Evolutionary conservation across 1,140 invertebrate genomes (phyloP), one percentile per base, ranked within the genome.

Genomic region (Diorhabda elongata): DNA sequence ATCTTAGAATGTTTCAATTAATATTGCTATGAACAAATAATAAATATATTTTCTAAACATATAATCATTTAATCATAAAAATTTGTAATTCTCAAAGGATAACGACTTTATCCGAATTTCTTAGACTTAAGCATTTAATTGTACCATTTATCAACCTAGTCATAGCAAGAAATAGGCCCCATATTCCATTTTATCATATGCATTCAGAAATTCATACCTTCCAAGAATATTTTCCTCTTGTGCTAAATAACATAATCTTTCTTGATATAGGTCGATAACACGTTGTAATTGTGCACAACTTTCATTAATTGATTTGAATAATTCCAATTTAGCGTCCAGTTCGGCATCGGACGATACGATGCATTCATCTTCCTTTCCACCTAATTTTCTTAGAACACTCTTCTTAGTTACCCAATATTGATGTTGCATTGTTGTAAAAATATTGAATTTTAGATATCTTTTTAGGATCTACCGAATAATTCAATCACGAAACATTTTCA

Each of bases 371-470:
- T 99, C 97, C 84, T 98, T 98, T 78, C 96, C 95, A 4, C 97
- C 96, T 11, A 99, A 84, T 85, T 97, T 98, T 75, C 93, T 87
- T 65, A 96, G 90, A 43, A 99, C 90, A 61, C 93, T 91, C 83
- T 98, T 97, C 80, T 98, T 99, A 3, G 97, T 98, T 44, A 98
- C 92, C 97, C 97, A 99, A 83, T 95, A 99, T 71, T 98, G 95
- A 81, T 97, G 94, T 80, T 98, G 95, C 88, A 98, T 92, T 67
- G 3, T 63, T 44, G 42, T 42, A 42, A 61, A 61, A 5, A 4
- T 9, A 61, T 42, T 59, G 58, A 42, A 41, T 4, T 61, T 4
- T 42, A 41, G 42, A 61, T 61, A 52, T 8, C 6, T 52, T 52
- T 52, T 52, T 26, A 26, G 26, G 26, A 52, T 52, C 47, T 52